Conservation (phyloP, 2,888 invertebrate genomes). For the Nephrocerus scutellatus region DNA sequence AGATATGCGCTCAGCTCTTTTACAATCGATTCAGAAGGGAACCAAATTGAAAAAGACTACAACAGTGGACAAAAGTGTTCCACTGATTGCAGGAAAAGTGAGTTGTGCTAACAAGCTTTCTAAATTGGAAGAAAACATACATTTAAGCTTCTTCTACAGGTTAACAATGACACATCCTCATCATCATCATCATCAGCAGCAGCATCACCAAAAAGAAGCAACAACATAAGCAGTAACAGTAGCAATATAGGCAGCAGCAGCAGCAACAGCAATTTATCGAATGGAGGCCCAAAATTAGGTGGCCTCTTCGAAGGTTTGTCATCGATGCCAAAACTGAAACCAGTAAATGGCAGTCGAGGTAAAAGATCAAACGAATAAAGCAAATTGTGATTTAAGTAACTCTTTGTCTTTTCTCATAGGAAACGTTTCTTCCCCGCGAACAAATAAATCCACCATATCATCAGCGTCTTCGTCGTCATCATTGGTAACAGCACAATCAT, state of each 20-base stretch:
- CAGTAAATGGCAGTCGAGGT: conserved; percentile 45
- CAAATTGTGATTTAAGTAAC: neutral
- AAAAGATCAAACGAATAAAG: conserved; percentile 11
- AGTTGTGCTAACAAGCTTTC: conserved; percentile 23
- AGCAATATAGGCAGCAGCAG: conserved; percentile 25
- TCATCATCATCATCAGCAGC: conserved; percentile 20
- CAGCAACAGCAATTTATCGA: conserved; percentile 29
- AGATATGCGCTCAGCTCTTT: conserved; percentile 61
- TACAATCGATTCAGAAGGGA: conserved; percentile 79
- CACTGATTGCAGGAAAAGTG: conserved; percentile 61
- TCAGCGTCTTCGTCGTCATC: conserved; percentile 23
- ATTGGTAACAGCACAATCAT: conserved; percentile 19
- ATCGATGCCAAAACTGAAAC: conserved; percentile 47
- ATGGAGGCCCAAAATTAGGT: conserved; percentile 44
- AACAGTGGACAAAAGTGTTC: conserved; percentile 87
- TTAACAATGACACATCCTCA: conserved; percentile 15
- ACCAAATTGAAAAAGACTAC: conserved; percentile 73
- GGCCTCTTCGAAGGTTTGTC: conserved; percentile 45
- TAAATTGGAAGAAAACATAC: neutral
- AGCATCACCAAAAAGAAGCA: conserved; percentile 21
- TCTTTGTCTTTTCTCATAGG: neutral
- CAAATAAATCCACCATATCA: conserved; percentile 16
- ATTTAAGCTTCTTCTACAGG: neutral
- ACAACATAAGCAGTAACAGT: conserved; percentile 27
- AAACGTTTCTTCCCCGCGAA: neutral